Evolutionary conservation across 2,797 vertebrate species (phyloP).

Genomic region (Bradypodion ventrale): DNA sequence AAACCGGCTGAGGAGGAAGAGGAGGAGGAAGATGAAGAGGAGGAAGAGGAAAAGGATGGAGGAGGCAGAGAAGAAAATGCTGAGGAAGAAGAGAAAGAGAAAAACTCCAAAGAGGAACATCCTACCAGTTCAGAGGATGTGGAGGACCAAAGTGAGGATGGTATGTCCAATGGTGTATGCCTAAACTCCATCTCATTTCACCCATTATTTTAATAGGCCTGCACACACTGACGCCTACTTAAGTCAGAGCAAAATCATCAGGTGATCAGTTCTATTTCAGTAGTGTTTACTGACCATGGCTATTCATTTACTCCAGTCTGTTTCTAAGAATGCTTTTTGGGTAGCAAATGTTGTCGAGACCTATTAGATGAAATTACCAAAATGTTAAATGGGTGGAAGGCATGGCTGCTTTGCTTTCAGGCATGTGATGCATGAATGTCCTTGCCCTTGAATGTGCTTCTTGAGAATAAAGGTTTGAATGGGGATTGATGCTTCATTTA

Average conservation of each 20-base stretch:
- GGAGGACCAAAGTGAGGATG: constrained; percentile 64
- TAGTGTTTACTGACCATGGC: background rate
- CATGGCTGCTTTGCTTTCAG: background rate
- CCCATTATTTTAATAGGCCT: background rate
- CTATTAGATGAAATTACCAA: background rate
- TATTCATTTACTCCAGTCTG: background rate
- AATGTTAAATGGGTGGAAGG: background rate
- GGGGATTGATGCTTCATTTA: background rate
- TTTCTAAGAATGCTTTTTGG: background rate
- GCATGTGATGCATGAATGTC: background rate
- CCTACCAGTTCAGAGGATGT: constrained; percentile 64
- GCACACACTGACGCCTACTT: background rate
- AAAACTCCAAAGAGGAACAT: constrained; percentile 51
- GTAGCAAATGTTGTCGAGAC: background rate
- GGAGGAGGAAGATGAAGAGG: background rate
- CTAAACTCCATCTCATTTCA: accelerated
- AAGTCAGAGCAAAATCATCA: background rate
- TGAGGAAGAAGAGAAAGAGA: constrained; percentile 28
- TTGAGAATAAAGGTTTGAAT: background rate
- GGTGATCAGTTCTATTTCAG: background rate
- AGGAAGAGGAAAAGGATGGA: constrained; percentile 55
- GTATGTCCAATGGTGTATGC: constrained; percentile 55
- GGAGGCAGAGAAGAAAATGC: constrained; percentile 28
- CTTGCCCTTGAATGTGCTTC: no score
- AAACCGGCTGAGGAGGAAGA: constrained; percentile 61